Evolutionary conservation across 2,797 vertebrate genomes (phyloP), one percentile per base, ranked within the genome.

Genomic region (Lycodopsis pacificus): DNA sequence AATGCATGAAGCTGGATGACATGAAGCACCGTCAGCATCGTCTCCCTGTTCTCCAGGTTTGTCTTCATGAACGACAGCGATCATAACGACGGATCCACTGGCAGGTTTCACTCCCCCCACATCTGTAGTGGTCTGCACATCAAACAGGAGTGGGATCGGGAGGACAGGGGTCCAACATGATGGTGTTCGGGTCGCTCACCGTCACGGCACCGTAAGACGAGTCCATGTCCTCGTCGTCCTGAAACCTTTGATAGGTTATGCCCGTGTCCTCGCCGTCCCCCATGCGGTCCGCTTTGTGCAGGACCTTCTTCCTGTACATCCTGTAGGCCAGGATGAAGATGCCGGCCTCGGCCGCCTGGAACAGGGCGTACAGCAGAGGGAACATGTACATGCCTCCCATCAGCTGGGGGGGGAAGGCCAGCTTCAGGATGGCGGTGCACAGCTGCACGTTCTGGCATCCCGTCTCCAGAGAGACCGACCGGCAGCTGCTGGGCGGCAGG

Each of bases 381-480:
- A 99, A 99, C 96, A 99, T 99, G 92, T 98, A 99, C 97, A 99
- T 97, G 57, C 96, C 96, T 8, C 97, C 97, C 69, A 99, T 96
- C 76, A 98, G 91, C 63, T 97, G 96, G 0, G 98, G 97, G 0
- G 97, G 97, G 76, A 99, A 99, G 61, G 97, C 97, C 92, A 99
- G 94, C 81, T 99, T 99, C 48, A 99, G 95, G 80, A 99, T 99
- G 90, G 98, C 98, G 0, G 98, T 99, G 88, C 98, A 99, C 71
- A 99, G 97, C 93, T 99, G 98, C 71, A 99, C 97, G 0, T 99
- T 99, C 91, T 99, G 98, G 89, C 98, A 99, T 0, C 98, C 98
- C 0, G 98, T 99, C 91, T 99, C 98, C 93, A 99, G 77, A 12
- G 97, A 98, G 2, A 99, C 97, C 0, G 98, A 95, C 85, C 98